Evolutionary conservation across 1,140 invertebrate species (phyloP), one percentile per base, ranked within the genome.

Genomic region (Gryllus bimaculatus): DNA sequence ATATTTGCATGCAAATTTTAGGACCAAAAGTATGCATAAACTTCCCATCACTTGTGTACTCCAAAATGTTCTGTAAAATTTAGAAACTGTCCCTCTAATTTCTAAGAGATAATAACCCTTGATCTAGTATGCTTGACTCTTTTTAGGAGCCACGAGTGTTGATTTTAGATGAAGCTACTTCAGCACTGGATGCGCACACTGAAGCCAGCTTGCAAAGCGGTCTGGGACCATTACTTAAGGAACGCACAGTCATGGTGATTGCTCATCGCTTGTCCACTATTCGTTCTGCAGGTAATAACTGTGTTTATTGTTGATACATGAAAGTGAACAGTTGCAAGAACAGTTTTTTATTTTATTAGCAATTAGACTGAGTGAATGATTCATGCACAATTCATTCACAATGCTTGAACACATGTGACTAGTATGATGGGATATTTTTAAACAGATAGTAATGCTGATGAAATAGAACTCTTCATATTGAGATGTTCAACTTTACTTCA

Each of bases 211-310:
- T 98, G 7, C 95, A 96, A 83, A 92, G 94, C 83, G 94, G 95
- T 8, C 85, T 98, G 26, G 95, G 97, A 82, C 88, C 91, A 76
- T 92, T 95, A 5, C 90, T 93, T 76, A 90, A 92, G 87, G 94
- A 93, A 26, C 90, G 96, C 75, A 98, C 96, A 3, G 94, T 97
- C 0, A 85, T 98, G 8, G 96, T 96, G 0, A 98, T 98, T 81
- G 96, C 97, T 13, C 96, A 98, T 84, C 88, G 97, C 78, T 87
- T 98, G 10, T 97, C 95, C 81, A 98, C 96, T 0, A 96, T 98
- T 80, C 92, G 94, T 83, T 93, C 96, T 83, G 95, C 96, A 0
- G 91, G 97, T 86, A 88, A 91, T 66, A 26, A 75, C 12, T 8
- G 12, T 20, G 21, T 8, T 0, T 75, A 20, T 5, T n/a, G 0